Evolutionary conservation across 2,113 vertebrate species (phyloP).

Genomic region (Caranx melampygus): DNA sequence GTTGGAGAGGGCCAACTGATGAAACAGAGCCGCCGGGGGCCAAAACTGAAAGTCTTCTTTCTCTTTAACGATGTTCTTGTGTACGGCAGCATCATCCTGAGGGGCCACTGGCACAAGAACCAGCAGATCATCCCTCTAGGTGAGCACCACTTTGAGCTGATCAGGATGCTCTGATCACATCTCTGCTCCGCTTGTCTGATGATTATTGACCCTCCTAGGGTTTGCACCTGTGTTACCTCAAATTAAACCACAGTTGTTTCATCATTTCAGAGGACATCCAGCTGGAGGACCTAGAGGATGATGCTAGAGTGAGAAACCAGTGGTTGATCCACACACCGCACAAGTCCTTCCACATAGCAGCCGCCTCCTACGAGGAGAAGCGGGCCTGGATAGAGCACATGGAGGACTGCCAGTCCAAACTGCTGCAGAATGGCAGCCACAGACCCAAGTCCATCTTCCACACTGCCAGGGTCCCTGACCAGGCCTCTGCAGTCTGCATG

Average conservation of each 20-base stretch:
- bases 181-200: no score
- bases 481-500: constrained; percentile 91
- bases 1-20: constrained; percentile 91
- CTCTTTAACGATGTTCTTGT: constrained; percentile 94
- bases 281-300: constrained; percentile 86
- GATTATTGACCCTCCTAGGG: not conserved
- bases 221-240: not conserved
- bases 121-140: constrained; percentile 89
- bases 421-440: constrained; percentile 69
- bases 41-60: constrained; percentile 89
- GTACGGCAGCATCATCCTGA: constrained; percentile 90
- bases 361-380: constrained; percentile 87
- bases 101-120: constrained; percentile 86
- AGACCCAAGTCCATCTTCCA: constrained; percentile 78
- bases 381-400: constrained; percentile 92
- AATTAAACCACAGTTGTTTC: not conserved
- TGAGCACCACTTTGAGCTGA: constrained; percentile 27
- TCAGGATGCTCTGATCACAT: no score
- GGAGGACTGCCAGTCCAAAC: constrained; percentile 82
- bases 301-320: constrained; percentile 87
- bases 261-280: constrained; percentile 85
- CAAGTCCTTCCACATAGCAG: constrained; percentile 92
- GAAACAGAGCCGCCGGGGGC: constrained; percentile 90
- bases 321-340: constrained; percentile 93
- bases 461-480: constrained; percentile 89